These are phyloP conservation scores for Motacilla tschutschensis DNA, from an alignment of 2,113 vertebrate species.

Conservation along the genomic window DNA sequence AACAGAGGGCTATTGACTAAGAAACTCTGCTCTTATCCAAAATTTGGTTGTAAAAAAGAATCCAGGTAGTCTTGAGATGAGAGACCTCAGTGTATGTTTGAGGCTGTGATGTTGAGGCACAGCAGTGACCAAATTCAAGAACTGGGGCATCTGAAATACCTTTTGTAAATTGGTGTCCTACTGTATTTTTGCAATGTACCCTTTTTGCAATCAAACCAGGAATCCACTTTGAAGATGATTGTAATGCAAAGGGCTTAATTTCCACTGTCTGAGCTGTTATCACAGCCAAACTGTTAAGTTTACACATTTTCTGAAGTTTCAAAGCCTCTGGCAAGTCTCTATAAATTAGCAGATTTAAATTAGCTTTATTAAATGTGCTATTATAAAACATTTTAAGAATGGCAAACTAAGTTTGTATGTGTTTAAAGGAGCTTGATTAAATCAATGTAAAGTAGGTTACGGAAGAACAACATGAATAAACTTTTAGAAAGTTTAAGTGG, in stretches of 20 bases:
- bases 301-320: conserved; percentile 68
- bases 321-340: conserved; percentile 71
- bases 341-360: conserved; percentile 77
- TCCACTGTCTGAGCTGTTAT: conserved; percentile 64
- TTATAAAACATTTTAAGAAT: conserved; percentile 69
- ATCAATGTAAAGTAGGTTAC: conserved; percentile 68
- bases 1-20: background rate
- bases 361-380: conserved; percentile 76
- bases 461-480: conserved; percentile 59
- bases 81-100: background rate
- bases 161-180: background rate
- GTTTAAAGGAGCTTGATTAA: conserved; percentile 70
- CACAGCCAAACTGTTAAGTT: conserved; percentile 67
- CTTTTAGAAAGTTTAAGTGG: conserved; percentile 56
- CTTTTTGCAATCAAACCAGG: background rate
- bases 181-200: background rate
- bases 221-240: conserved; percentile 18
- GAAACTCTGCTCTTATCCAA: background rate
- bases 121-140: background rate
- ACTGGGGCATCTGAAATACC: background rate
- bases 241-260: conserved; percentile 48
- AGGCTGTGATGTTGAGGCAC: background rate
- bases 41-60: background rate
- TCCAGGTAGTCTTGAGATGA: background rate
- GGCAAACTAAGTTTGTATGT: conserved; percentile 56